Base-by-base conservation (phyloP, 2,113 vertebrate genomes). In the Dasyornis broadbenti region DNA sequence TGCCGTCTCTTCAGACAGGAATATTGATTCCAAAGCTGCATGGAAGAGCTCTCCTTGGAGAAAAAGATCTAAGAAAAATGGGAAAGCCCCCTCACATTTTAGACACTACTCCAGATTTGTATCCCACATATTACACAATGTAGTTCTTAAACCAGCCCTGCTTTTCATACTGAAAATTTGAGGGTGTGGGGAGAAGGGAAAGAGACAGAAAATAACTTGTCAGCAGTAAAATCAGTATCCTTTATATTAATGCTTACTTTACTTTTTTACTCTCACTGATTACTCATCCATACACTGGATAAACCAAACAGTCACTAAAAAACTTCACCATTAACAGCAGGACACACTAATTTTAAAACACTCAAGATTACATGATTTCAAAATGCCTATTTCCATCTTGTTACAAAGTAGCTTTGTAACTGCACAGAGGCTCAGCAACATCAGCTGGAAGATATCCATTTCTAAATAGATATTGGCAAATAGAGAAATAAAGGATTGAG, bases 1-100 rank as follows among this genome's bases (percentile, higher is more conserved):
- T 30, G 91, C 16, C 4, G 7, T 26, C 40, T 64, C 76, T 26
- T 94, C 94, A 76, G 97, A 90, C 33, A 97, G 96, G 35, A 99
- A 95, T 72, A 98, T 60, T 4, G 95, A 97, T 96, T 99, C 99
- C 94, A 99, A 53, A 35, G 97, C 97, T 50, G 97, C 91, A 94
- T 99, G 99, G 95, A 99, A 99, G 33, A 86, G 97, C 66, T 98
- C 98, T 31, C 99, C 99, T 92, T 99, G 98, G 71, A 97, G 98
- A 80, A 99, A 99, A 53, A 99, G 68, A 90, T 98, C 99, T 99
- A 94, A 85, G 45, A 95, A 89, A 95, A 59, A 82, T 8, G n/a
- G 37, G 37, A 78, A 91, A 54, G 80, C 20, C 4, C 0, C 0
- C 16, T n/a, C 20, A 26, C 30, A 56, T 63, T 94, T 85, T 56